Evolutionary conservation across 2,888 invertebrate genomes (phyloP).

Genomic region (Orchesellides sinensis): DNA sequence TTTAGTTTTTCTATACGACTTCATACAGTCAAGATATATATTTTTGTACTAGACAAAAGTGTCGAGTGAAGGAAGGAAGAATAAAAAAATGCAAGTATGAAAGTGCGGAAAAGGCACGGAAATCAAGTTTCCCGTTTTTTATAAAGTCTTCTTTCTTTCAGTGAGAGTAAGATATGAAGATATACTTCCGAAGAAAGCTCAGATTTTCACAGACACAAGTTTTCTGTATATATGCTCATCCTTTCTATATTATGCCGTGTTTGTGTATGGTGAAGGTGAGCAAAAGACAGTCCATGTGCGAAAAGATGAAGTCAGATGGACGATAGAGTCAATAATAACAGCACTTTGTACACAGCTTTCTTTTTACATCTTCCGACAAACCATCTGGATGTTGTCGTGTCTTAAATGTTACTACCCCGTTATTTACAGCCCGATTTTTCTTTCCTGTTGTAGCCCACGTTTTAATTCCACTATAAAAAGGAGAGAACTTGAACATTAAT

Average conservation of each 20-base stretch:
- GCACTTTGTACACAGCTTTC: conserved; percentile 9
- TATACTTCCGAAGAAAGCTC: conserved; percentile 27
- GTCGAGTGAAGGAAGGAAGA: conserved; percentile 33
- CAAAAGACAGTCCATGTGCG: conserved; percentile 25
- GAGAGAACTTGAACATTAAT: not conserved
- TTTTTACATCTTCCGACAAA: conserved; percentile 22
- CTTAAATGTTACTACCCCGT: conserved; percentile 36
- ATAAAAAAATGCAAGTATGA: conserved; percentile 36
- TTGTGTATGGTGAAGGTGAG: no score
- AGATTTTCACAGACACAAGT: conserved; percentile 22
- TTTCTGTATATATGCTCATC: not conserved
- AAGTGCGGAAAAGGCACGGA: conserved; percentile 30
- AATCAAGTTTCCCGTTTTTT: conserved; percentile 53
- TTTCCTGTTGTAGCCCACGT: conserved; percentile 12
- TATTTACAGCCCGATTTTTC: conserved; percentile 11
- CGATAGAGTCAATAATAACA: conserved; percentile 36
- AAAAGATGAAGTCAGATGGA: not conserved
- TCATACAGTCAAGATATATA: not conserved
- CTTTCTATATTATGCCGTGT: not conserved
- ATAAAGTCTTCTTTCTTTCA: not conserved
- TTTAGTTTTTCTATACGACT: not conserved
- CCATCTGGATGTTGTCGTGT: conserved; percentile 30
- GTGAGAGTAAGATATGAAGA: conserved; percentile 21
- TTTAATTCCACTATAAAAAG: conserved; percentile 35
- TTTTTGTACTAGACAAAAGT: conserved; percentile 42